Conservation (phyloP, 2,797 vertebrate species). For the Limosa lapponica region DNA sequence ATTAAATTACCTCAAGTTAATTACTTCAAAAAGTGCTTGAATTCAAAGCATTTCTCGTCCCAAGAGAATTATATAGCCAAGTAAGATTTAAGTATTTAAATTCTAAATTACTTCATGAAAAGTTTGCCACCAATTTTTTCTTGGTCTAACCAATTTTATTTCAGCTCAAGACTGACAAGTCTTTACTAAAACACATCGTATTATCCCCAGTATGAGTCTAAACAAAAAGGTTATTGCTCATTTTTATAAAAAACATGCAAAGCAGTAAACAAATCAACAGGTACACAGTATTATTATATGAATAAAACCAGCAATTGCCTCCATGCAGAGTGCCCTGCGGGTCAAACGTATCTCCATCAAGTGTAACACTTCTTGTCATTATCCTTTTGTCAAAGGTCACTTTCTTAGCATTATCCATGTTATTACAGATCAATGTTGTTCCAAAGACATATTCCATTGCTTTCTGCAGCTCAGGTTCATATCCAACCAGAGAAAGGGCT, state of each 20-base stretch:
- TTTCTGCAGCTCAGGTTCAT: slow-evolving; percentile 88
- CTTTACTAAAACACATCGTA: not conserved
- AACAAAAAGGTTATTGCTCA: not conserved
- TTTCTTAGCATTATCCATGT: slow-evolving; percentile 91
- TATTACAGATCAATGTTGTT: slow-evolving; percentile 89
- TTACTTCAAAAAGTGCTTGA: not conserved
- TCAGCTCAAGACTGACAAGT: not conserved
- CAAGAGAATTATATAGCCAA: not conserved
- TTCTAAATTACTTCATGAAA: not conserved
- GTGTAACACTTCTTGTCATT: slow-evolving; percentile 90
- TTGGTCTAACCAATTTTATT: not conserved
- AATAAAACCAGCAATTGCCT: slow-evolving; percentile 79
- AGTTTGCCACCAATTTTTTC: not conserved
- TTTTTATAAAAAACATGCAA: not conserved
- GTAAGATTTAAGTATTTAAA: not conserved
- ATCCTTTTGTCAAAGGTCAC: slow-evolving; percentile 94
- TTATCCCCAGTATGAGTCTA: not conserved
- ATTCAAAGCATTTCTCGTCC: not conserved
- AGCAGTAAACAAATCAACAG: not conserved
- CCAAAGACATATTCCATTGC: slow-evolving; percentile 98
- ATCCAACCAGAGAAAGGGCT: slow-evolving; percentile 88
- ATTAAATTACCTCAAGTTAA: not conserved
- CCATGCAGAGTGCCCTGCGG: slow-evolving; percentile 96
- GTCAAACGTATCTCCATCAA: slow-evolving; percentile 93
- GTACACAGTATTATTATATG: not conserved